Evolutionary conservation across 2,797 vertebrate genomes (phyloP).

Genomic region (Netta rufina): DNA sequence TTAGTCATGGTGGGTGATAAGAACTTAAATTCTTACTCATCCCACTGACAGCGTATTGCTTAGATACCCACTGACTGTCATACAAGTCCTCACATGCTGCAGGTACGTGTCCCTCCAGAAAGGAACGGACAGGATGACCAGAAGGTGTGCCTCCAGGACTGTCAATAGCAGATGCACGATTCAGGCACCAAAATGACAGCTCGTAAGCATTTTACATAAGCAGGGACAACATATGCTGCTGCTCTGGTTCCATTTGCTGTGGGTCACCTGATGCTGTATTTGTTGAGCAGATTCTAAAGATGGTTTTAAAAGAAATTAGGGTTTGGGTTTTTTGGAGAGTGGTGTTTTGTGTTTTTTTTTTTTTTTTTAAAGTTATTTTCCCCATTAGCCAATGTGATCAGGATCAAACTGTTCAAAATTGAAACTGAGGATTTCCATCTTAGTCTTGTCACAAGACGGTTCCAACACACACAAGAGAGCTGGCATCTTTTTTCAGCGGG

Average conservation of each 20-base stretch:
- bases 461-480: neutral
- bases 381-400: neutral
- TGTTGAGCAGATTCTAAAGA: conserved; percentile 20
- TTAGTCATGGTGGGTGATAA: neutral
- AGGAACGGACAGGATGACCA: neutral
- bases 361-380: neutral
- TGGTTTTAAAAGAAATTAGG: neutral
- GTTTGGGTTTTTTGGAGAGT: neutral
- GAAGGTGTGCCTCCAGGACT: neutral
- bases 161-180: neutral
- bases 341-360: neutral
- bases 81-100: neutral
- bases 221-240: neutral
- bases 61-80: neutral
- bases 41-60: neutral
- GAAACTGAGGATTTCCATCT: neutral
- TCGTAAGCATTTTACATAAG: conserved; percentile 16
- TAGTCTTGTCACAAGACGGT: neutral
- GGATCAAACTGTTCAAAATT: neutral
- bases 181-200: neutral
- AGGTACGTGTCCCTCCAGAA: neutral
- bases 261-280: neutral
- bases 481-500: neutral
- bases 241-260: conserved; percentile 16
- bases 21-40: neutral